Base-by-base conservation (phyloP, 1,140 invertebrate genomes). In the Drosophila guanche region DNA sequence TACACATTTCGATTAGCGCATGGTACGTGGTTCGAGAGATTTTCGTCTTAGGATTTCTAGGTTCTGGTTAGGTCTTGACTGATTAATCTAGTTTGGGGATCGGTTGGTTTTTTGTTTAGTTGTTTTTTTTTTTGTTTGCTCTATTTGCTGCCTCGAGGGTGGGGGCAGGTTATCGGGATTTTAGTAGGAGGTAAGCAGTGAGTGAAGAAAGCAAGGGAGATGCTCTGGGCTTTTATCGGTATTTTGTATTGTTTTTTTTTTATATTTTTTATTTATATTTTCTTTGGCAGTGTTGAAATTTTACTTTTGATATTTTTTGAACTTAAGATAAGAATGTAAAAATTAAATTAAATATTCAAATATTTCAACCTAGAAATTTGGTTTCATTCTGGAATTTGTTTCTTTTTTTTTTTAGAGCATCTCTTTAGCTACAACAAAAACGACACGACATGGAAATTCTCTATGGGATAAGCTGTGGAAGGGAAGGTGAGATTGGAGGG, bases 201-300 rank as follows among this genome's bases (percentile, higher is more conserved):
- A 52, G 40, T 42, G 41, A 33, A 23, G 20, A 22, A 73, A 53
- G 46, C 41, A 42, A 41, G 14, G 47, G 69, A 86, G 69, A 76
- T 86, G 81, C 74, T 74, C 77, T 53, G 16, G 22, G 3, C 20
- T 16, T 65, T 67, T 50, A 56, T 67, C 46, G 41, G 37, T 50
- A 20, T 57, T 22, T 25, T 68, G 57, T 51, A 40, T 46, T 20
- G 20, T 20, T 48, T 48, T 66, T 53, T 60, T 67, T 45, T 43
- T 58, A 20, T 16, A 23, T 8, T 52, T 53, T 56, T 22, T 6
- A 29, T 60, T 8, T 62, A 14, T 56, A 1, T 62, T 45, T 51
- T 46, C 54, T 48, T 67, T 77, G 81, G 81, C 81, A 86, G 81
- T 88, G 81, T 33, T 66, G 45, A 63, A 70, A 55, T 62, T 76